Base-by-base conservation (phyloP, 2,888 invertebrate species). In the Tachystola acroxantha region DNA sequence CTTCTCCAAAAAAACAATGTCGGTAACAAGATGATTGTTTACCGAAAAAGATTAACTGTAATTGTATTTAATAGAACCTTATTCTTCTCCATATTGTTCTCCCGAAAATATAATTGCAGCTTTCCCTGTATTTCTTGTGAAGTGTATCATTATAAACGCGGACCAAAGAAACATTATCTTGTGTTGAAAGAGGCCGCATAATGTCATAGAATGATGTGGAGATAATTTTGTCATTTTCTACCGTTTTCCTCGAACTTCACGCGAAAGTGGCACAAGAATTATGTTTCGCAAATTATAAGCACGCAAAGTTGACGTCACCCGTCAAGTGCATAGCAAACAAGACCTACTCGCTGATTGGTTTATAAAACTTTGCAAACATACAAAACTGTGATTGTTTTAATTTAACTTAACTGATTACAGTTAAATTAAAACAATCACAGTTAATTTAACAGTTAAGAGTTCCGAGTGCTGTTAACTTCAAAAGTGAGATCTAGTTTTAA, bases 1-100 rank as follows among this genome's bases (percentile, higher is more conserved):
- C 16, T 16, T 16, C 6, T 16, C 3, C 2, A 24, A 24, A 24
- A 7, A 24, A 24, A 24, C 24, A 16, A 6, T 24, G 24, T 24
- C n/a, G 7, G 22, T 24, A 33, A 37, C 28, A 24, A 37, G 33
- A 33, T 34, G 16, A 37, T 37, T 37, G 37, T 34, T 34, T 27
- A 11, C 7, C 24, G 13, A 25, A 33, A 33, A 33, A 33, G 33
- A 32, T 37, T 32, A 22, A 29, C 33, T 7, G 24, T 37, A 37
- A 37, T 37, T 22, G 28, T 22, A 32, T 12, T 10, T 19, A 16
- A 29, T 24, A 19, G 25, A 14, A 14, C 33, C 10, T 24, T n/a
- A 10, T 10, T 7, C 7, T n/a, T 26, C 26, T 10, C 37, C 28
- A 34, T 37, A 37, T 37, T 37, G 37, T 33, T 37, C 37, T 37